phyloP scores from a whole-genome alignment of 2,888 invertebrate genomes.

The Caenorhabditis afra region DNA sequence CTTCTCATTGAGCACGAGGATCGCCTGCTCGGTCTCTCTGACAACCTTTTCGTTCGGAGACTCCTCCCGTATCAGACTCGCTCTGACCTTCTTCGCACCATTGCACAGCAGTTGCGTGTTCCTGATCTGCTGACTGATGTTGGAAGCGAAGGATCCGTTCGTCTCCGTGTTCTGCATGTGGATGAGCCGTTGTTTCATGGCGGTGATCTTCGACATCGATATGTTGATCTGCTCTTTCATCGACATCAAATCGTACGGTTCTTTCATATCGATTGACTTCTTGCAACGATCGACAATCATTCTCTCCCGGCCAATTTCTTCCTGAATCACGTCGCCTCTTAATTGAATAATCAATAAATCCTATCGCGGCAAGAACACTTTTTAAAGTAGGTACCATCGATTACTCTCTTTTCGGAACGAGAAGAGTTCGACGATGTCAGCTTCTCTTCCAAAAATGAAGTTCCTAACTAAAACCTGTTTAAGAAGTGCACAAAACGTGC shows the following conservation, averaged over 20 bases:
- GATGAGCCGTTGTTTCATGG: slow-evolving; percentile 38
- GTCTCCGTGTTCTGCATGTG: slow-evolving; percentile 26
- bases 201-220: slow-evolving; percentile 39
- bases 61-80: slow-evolving; percentile 35
- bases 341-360: not conserved
- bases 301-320: slow-evolving; percentile 47
- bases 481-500: no score
- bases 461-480: no score
- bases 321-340: slow-evolving; percentile 25
- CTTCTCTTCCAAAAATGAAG: no score
- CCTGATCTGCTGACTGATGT: slow-evolving; percentile 30
- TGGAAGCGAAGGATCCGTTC: not conserved
- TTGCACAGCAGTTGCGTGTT: slow-evolving; percentile 39
- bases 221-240: slow-evolving; percentile 56
- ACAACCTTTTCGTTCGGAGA: slow-evolving; percentile 37
- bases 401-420: no score
- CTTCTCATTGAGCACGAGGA: slow-evolving; percentile 51
- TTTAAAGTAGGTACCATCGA: no score
- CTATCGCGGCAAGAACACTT: not conserved
- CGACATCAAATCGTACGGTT: slow-evolving; percentile 48
- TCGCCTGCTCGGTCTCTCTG: slow-evolving; percentile 46
- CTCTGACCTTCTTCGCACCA: slow-evolving; percentile 44
- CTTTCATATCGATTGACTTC: slow-evolving; percentile 40
- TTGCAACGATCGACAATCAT: slow-evolving; percentile 54
- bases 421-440: no score